These are phyloP conservation scores for Mythimna albipuncta DNA, from an alignment of 2,888 invertebrate genomes.

Conservation along the genomic window DNA sequence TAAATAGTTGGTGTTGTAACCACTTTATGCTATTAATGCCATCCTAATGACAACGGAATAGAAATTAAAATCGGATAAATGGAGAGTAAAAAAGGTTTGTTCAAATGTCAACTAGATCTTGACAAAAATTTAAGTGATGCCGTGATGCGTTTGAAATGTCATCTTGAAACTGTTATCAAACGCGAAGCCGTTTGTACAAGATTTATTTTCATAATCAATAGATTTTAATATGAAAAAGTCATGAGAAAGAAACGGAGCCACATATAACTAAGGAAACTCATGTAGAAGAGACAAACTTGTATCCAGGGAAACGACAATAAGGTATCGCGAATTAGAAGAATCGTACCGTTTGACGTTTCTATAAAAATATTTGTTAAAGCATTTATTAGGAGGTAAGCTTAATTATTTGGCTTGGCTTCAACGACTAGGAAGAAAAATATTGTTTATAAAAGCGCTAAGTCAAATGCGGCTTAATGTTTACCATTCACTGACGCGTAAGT, in stretches of 20 bases:
- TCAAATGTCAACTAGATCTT: too few species aligned
- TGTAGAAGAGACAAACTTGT: constrained; percentile 40
- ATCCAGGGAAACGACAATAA: constrained; percentile 83
- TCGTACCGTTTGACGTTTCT: constrained; percentile 58
- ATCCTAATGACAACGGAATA: too few species aligned
- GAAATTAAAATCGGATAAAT: too few species aligned
- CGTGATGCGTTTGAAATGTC: not conserved
- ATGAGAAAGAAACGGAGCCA: constrained; percentile 8
- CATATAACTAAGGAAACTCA: constrained; percentile 11
- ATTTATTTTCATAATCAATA: not conserved
- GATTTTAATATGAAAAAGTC: not conserved
- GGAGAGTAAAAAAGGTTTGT: too few species aligned
- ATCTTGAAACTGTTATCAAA: not conserved
- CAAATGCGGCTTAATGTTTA: not conserved
- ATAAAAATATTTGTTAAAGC: constrained; percentile 41
- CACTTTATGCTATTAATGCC: too few species aligned
- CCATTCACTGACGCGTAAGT: too few species aligned
- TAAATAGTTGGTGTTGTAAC: too few species aligned
- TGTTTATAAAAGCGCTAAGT: not conserved
- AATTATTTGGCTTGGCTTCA: constrained; percentile 32
- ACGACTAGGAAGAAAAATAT: not conserved
- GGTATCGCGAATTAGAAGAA: constrained; percentile 48
- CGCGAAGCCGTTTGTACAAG: not conserved
- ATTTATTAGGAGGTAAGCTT: constrained; percentile 50
- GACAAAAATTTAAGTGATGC: not conserved